Base-by-base conservation (phyloP, 2,888 invertebrate species). In the Eupeodes latifasciatus region DNA sequence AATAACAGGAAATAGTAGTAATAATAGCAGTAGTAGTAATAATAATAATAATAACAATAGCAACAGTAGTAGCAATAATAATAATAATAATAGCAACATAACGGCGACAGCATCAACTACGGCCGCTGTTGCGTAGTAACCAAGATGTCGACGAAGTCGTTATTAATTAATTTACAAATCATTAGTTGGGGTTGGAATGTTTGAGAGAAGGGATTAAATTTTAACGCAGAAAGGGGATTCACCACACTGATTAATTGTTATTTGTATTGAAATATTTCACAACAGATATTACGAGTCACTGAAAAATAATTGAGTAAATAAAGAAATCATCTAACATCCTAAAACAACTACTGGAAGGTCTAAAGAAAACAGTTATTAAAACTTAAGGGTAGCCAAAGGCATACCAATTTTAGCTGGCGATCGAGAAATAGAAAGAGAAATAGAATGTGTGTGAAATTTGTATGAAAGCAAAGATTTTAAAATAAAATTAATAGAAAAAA, bases 121-220 rank as follows among this genome's bases (percentile, higher is more conserved):
- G 51, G 93, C 93, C 85, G 93, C 93, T 89, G 93, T 93, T 93
- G 93, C 93, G 93, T 93, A 93, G 93, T 93, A 93, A 90, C 92
- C 92, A 90, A 93, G 87, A 88, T 51, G 66, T 74, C 84, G 77
- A 55, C 79, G 75, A 19, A 44, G 86, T 76, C 83, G 86, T 80
- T 71, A 14, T 71, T 71, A 71, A 44, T 55, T 27, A 27, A 3
- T 71, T 71, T 55, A 55, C 19, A 74, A 64, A 66, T 59, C 44
- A 59, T 47, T 34, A 10, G 11, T 67, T n/a, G 34, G 47, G 27
- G 27, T 10, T 49, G 66, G 14, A 67, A 49, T 49, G 34, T 40
- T 34, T 12, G n/a, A 44, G 9, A 36, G 19, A 76, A 12, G 36
- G 40, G 27, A 7, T 16, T 12, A 55, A 55, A 44, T 40, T 19